Evolutionary conservation across 2,113 vertebrate genomes (phyloP).

Genomic region (Orientallactaga bullata): DNA sequence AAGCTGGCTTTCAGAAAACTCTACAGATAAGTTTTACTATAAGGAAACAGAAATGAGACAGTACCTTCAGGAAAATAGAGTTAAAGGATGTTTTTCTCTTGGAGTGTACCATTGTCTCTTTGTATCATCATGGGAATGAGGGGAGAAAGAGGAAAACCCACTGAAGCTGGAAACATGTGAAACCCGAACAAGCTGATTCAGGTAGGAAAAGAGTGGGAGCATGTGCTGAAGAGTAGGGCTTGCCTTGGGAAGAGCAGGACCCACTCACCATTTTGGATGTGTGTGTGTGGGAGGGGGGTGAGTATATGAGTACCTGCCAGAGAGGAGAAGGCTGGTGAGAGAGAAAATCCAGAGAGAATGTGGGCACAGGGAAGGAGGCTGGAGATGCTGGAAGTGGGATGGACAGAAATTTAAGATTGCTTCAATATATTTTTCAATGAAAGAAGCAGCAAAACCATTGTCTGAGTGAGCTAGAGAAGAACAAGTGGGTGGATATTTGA

Average conservation of each 20-base stretch:
- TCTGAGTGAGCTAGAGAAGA: background rate
- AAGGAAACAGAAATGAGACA: background rate
- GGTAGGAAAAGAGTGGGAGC: background rate
- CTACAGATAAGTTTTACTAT: background rate
- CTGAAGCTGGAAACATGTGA: background rate
- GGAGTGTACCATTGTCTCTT: background rate
- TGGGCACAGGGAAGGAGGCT: background rate
- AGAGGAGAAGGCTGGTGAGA: background rate
- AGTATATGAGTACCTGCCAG: background rate
- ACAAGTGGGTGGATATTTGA: background rate
- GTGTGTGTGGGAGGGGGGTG: too few species aligned
- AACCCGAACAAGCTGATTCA: background rate
- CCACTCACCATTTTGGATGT: background rate
- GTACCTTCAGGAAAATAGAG: background rate
- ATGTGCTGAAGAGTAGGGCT: too few species aligned
- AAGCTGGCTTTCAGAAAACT: background rate
- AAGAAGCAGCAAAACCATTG: background rate
- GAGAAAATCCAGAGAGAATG: background rate
- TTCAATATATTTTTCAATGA: background rate
- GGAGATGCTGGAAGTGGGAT: background rate
- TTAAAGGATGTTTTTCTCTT: background rate
- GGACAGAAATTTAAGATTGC: background rate
- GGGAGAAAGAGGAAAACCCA: background rate
- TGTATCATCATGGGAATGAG: background rate
- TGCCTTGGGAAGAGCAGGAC: background rate